Evolutionary conservation across 2,113 vertebrate species (phyloP), one percentile per base, ranked within the genome.

Genomic region (Datnioides undecimradiatus): DNA sequence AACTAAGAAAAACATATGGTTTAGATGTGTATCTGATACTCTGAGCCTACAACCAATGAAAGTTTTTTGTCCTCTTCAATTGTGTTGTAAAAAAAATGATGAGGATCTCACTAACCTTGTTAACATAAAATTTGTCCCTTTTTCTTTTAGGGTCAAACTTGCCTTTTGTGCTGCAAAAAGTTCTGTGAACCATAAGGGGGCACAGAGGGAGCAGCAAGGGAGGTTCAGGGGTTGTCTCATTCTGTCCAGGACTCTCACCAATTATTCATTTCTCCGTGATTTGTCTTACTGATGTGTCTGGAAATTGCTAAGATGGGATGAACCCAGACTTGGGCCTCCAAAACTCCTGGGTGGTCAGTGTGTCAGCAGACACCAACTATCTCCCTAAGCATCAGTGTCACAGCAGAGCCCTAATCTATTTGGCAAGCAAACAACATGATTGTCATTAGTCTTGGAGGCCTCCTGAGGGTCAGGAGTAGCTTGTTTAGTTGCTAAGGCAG

Each of bases 331-430:
- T 52, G 41, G 71, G 52, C 75, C 79, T 79, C 57, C 58, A 63
- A 72, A 83, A 46, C 83, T 88, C 86, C 80, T 95, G 94, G 94
- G 94, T 94, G 94, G 93, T 90, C 94, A 91, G 64, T 81, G 83
- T 87, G 73, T 91, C 88, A 87, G 83, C 74, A 79, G 70, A 83
- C 80, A 72, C 74, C 66, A 48, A 46, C 75, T 58, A 79, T 80
- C 79, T 84, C 62, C 73, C 59, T 79, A 78, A 79, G 86, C 87
- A 82, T 88, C 87, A 59, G 66, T 89, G 85, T 86, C 80, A 89
- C 79, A 71, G 67, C 64, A 31, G 10, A 77, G 62, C 80, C 73
- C 65, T 88, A 82, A 93, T 94, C 88, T 93, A 76, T 91, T 91
- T 92, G 90, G 92, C 90, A 86, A 85, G 87, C 90, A 88, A 92